Evolutionary conservation across 1,140 invertebrate genomes (phyloP).

Genomic region (Caligus rogercresseyi): DNA sequence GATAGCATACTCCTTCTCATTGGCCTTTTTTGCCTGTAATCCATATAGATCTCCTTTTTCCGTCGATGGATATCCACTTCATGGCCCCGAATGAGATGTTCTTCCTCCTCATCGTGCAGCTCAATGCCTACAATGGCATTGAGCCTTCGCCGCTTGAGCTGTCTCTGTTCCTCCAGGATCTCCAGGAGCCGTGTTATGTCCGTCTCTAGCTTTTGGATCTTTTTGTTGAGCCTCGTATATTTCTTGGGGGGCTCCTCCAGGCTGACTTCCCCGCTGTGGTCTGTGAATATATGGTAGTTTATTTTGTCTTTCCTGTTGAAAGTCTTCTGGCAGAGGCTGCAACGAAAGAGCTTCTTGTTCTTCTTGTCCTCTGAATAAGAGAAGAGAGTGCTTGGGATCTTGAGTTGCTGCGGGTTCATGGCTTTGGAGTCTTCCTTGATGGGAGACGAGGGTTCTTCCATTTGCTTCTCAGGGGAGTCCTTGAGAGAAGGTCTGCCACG

Average conservation of each 20-base stretch:
- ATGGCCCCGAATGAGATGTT: too few relatives aligned
- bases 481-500: not conserved
- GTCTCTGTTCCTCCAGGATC: not conserved
- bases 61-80: too few relatives aligned
- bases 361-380: not conserved
- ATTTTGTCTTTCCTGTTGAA: conserved; percentile 14
- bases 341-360: not conserved
- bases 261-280: conserved; percentile 7
- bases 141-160: too few relatives aligned
- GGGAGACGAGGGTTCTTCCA: not conserved
- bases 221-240: not conserved
- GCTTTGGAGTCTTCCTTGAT: not conserved
- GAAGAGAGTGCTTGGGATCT: not conserved
- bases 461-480: not conserved
- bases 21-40: too few relatives aligned
- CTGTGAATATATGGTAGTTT: conserved; percentile 11
- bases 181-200: not conserved
- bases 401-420: not conserved
- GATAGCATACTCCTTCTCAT: too few relatives aligned
- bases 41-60: too few relatives aligned
- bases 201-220: not conserved
- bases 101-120: too few relatives aligned
- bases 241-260: not conserved
- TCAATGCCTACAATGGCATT: too few relatives aligned
- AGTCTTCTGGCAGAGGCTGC: not conserved